Base-by-base conservation (phyloP, 2,113 vertebrate species). In the Periophthalmodon schlosseri region DNA sequence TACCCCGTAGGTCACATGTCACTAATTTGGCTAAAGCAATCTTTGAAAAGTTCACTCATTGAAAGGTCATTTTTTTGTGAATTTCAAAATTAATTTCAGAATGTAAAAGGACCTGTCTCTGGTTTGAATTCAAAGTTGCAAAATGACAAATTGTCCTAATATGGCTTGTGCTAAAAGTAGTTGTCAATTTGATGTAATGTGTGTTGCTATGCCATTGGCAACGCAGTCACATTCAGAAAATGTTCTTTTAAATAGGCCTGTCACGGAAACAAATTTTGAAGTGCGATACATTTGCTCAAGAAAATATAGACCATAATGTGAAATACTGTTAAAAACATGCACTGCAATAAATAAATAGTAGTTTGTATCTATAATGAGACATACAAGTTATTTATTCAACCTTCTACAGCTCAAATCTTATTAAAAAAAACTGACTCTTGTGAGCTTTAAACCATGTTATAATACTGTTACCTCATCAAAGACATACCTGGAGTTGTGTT, bases 171-270 rank as follows among this genome's bases (percentile, higher is more conserved):
- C 18, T 75, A 76, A 13, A 60, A 46, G 73, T 66, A 56, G 80
- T 52, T n/a, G n/a, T 84, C 49, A 70, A 60, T 74, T 52, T 68
- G 50, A 74, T 66, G 44, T 21, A 72, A 58, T 63, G 75, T 74
- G 76, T 71, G 56, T 16, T 69, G 70, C 68, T 82, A 69, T 81
- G 13, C 60, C 21, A 78, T 68, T 69, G 69, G 63, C 75, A 68
- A 72, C 9, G 21, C 56, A 46, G 49, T 20, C 57, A 63, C 79
- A 69, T 77, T 83, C 79, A 81, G 77, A 84, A 68, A 36, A 54
- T 68, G 50, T 69, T 81, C 66, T 23, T 63, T 44, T 10, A 44
- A 44, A 44, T 11, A 44, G 39, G 39, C 8, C 39, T 44, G 39
- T 44, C 39, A 44, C 39, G 9, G 39, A 44, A 44, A 44, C 39